Evolutionary conservation across 2,888 invertebrate species (phyloP).

Genomic region (Trichopoda pennipes): DNA sequence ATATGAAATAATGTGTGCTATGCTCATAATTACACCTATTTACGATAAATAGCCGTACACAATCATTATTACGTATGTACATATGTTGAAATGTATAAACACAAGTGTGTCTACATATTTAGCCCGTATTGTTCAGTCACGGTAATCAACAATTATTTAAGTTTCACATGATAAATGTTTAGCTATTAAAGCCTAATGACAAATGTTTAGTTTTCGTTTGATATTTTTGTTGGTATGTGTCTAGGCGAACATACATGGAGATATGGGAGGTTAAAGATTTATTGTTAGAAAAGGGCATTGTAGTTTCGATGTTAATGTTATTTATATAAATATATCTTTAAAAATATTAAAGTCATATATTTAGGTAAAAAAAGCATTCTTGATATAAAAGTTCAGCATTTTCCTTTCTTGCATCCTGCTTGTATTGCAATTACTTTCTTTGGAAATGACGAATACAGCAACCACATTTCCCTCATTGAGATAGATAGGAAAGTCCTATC

Average conservation of each 20-base stretch:
- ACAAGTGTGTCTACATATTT: conserved; percentile 13
- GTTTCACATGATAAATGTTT: conserved; percentile 77
- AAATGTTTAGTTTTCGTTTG: conserved; percentile 71
- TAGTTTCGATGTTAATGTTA: too few relatives aligned
- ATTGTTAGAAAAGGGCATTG: not conserved
- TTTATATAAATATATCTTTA: too few relatives aligned
- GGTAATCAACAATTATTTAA: conserved; percentile 70
- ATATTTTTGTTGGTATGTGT: conserved; percentile 44
- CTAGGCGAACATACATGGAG: not conserved
- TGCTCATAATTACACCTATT: conserved; percentile 64
- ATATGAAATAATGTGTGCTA: conserved; percentile 34
- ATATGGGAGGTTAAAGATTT: conserved; percentile 23
- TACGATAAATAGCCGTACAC: conserved; percentile 44
- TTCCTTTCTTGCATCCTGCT: too few relatives aligned
- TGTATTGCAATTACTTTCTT: too few relatives aligned
- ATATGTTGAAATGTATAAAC: not conserved
- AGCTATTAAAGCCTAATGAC: conserved; percentile 79
- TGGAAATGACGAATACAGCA: too few relatives aligned
- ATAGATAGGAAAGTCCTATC: too few relatives aligned
- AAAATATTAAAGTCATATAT: too few relatives aligned
- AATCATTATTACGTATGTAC: conserved; percentile 1
- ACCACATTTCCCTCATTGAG: too few relatives aligned
- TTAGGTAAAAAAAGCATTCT: too few relatives aligned
- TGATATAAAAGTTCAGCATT: too few relatives aligned
- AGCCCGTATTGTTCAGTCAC: conserved; percentile 40